These are phyloP conservation scores for Taxidea taxus DNA, from an alignment of 2,113 vertebrate genomes.

Conservation along the genomic window DNA sequence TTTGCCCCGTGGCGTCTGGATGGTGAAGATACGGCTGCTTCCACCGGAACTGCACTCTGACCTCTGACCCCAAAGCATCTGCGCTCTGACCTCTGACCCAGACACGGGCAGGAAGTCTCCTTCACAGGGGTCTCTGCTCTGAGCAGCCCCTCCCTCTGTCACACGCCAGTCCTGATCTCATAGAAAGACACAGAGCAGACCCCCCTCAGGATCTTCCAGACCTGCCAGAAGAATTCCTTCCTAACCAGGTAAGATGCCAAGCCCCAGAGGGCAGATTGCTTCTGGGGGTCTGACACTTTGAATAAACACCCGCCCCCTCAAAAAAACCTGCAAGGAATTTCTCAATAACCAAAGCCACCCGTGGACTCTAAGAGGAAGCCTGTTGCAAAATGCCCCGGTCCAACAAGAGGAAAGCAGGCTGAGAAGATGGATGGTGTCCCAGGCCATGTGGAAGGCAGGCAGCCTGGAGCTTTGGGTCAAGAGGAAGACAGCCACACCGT, in stretches of 20 bases:
- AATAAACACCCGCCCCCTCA: neutral
- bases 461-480: neutral
- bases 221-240: neutral
- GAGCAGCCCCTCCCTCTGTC: neutral
- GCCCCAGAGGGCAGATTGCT: neutral
- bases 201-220: neutral
- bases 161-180: too few species aligned
- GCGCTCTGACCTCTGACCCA: too few species aligned
- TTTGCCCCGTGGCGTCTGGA: neutral
- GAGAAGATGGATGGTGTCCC: neutral
- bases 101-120: neutral
- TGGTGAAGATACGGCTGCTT: fast-evolving
- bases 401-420: neutral
- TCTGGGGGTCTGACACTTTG: neutral
- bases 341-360: fast-evolving
- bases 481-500: neutral
- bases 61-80: neutral
- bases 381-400: neutral
- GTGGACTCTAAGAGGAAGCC: neutral
- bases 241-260: neutral
- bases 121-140: neutral
- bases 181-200: neutral
- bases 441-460: neutral
- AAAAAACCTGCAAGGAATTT: neutral
- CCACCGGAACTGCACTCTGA: neutral